A percentile compares a stretch with the other conserved stretches of the same genome.
Evolutionary conservation across 2,113 vertebrate species (phyloP).

Genomic region (Poeciliopsis turrubarensis): DNA sequence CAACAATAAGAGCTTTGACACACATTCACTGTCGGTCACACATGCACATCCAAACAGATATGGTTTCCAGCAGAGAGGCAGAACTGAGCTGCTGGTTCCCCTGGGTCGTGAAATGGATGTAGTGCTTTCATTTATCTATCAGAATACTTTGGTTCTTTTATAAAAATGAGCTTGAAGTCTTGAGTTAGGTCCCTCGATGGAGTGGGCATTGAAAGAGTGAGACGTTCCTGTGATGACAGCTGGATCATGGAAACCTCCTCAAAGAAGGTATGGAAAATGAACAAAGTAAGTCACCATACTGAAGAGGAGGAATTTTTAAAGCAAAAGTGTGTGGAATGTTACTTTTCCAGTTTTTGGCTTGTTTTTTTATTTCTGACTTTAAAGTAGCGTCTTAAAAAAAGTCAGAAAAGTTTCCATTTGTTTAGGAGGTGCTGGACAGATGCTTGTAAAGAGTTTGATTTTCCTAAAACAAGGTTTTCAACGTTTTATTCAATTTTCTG

Average conservation of each 20-base stretch:
- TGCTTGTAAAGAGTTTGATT: background rate
- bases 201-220: constrained; percentile 13
- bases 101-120: background rate
- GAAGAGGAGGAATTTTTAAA: background rate
- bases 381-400: background rate
- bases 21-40: constrained; percentile 23
- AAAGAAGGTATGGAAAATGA: constrained; percentile 48
- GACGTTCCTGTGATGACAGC: constrained; percentile 17
- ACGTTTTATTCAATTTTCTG: too few relatives aligned
- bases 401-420: background rate
- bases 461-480: too few relatives aligned
- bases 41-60: constrained; percentile 20
- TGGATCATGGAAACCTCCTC: constrained; percentile 20
- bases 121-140: background rate
- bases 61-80: constrained; percentile 8
- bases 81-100: constrained; percentile 18
- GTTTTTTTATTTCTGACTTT: background rate
- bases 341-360: background rate
- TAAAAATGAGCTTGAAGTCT: background rate
- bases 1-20: constrained; percentile 71
- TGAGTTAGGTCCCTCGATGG: background rate
- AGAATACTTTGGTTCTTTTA: background rate
- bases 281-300: background rate
- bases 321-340: background rate
- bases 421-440: background rate